Conservation (phyloP, 2,888 invertebrate genomes). For the Caenorhabditis sulstoni region DNA sequence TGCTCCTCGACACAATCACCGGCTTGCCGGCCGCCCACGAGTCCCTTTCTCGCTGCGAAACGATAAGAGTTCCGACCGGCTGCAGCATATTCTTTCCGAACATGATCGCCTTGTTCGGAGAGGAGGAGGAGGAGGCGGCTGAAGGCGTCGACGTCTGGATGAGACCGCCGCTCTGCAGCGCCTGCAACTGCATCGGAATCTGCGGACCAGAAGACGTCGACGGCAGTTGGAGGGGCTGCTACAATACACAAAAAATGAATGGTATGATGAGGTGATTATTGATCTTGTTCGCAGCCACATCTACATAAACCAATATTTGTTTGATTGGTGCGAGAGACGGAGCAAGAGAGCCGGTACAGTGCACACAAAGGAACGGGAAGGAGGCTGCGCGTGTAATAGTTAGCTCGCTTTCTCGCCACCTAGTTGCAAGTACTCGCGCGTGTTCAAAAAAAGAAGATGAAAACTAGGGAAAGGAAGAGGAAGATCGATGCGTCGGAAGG, state of each 20-base stretch:
- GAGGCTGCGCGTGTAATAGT: neutral
- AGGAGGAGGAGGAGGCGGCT: slow-evolving; percentile 1
- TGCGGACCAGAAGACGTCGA: slow-evolving; percentile 23
- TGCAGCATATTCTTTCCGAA: slow-evolving; percentile 38
- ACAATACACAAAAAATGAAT: neutral
- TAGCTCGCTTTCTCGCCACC: slow-evolving; percentile 1
- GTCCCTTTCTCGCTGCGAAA: slow-evolving; percentile 11
- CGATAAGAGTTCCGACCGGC: slow-evolving; percentile 43
- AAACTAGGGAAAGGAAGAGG: slow-evolving; percentile 5
- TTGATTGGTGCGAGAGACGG: too few species aligned
- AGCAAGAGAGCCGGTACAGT: neutral
- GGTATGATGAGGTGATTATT: neutral
- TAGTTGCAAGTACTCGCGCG: neutral
- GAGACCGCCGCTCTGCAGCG: too few species aligned
- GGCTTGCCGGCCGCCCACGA: slow-evolving; percentile 6
- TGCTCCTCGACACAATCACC: slow-evolving; percentile 2
- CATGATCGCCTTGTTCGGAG: slow-evolving; percentile 21
- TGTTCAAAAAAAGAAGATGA: slow-evolving; percentile 1
- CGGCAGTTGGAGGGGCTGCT: slow-evolving; percentile 17
- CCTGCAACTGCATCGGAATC: neutral
- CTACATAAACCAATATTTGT: slow-evolving; percentile 26
- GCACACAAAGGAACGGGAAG: neutral
- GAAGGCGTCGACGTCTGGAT: neutral
- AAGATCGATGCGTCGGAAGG: slow-evolving; percentile 3
- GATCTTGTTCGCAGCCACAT: neutral